phyloP scores from a whole-genome alignment of 2,113 vertebrate genomes.

The Hydrochoerus hydrochaeris region DNA sequence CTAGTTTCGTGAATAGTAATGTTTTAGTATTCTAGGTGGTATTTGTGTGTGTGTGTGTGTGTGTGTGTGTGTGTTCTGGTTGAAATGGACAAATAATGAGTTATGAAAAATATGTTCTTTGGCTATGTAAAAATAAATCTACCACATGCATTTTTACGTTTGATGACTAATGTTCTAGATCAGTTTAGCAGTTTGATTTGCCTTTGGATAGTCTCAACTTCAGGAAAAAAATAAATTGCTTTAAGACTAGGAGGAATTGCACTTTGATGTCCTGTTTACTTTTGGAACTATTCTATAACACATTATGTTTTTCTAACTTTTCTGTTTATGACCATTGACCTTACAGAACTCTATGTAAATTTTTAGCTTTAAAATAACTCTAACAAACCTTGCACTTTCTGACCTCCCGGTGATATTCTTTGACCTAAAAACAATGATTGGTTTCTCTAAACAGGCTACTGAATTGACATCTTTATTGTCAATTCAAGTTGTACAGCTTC shows the following conservation, averaged over 20 bases:
- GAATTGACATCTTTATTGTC: background rate
- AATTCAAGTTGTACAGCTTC: background rate
- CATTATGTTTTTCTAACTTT: background rate
- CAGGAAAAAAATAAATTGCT: background rate
- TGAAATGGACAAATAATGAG: background rate
- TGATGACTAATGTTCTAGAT: background rate
- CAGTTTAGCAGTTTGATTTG: background rate
- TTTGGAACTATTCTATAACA: background rate
- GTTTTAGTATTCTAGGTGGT: background rate
- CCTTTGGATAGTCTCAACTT: background rate
- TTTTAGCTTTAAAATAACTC: background rate
- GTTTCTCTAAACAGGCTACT: background rate
- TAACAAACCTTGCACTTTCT: background rate
- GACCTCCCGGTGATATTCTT: background rate
- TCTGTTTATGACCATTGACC: background rate
- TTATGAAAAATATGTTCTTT: background rate
- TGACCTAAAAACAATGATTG: background rate
- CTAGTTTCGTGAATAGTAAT: background rate
- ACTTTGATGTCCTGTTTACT: background rate
- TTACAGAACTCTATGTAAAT: background rate
- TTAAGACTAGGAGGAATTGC: background rate
- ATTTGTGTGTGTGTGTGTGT: background rate
- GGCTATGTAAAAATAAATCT: background rate
- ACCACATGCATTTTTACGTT: background rate
- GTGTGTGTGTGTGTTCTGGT: too few species aligned